These are phyloP conservation scores for Bombus affinis DNA, from an alignment of 1,140 invertebrate genomes.

Conservation along the genomic window DNA sequence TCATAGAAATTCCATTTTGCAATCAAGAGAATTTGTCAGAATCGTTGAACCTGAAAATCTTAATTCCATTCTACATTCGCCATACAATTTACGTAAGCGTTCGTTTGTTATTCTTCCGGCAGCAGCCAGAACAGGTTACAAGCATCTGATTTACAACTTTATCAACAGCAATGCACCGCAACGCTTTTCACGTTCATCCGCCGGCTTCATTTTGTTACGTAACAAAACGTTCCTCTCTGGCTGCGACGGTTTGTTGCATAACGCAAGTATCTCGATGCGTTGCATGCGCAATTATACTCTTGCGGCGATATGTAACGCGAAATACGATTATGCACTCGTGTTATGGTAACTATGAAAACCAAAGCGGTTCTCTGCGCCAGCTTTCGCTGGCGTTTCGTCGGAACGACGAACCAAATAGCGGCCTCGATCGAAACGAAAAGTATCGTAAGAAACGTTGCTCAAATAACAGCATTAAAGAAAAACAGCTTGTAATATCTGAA, in stretches of 20 bases:
- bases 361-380: background rate
- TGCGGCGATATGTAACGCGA: slow-evolving; percentile 6
- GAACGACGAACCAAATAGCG: background rate
- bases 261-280: background rate
- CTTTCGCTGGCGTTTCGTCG: background rate
- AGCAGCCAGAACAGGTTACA: background rate
- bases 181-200: background rate
- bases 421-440: background rate
- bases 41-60: background rate
- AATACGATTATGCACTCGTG: background rate
- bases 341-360: background rate
- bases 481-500: background rate
- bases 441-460: background rate
- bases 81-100: background rate
- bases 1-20: background rate
- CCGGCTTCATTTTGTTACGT: background rate
- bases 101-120: no score
- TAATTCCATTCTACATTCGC: no score
- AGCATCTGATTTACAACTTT: background rate
- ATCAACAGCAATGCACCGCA: no score
- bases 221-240: background rate
- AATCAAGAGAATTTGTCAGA: no score
- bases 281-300: slow-evolving; percentile 23
- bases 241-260: background rate
- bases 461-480: background rate